phyloP scores from a whole-genome alignment of 2,797 vertebrate genomes.

The Esox masquinongy region DNA sequence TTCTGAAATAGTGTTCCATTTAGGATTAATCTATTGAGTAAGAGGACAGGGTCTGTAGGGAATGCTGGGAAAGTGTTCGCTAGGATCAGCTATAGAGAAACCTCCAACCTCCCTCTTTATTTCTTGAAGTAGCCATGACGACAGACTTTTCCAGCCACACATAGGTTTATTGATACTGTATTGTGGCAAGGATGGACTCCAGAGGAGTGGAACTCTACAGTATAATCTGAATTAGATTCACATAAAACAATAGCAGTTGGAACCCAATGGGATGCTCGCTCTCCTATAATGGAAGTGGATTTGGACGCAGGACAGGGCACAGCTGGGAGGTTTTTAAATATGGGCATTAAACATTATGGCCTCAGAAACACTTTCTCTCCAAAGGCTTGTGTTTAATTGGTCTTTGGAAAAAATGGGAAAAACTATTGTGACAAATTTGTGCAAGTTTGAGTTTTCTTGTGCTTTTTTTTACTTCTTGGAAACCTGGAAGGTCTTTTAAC shows the following conservation, averaged over 20 bases:
- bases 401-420: slow-evolving; percentile 68
- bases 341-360: slow-evolving; percentile 63
- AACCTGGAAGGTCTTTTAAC: slow-evolving; percentile 41
- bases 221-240: slow-evolving; percentile 68
- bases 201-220: slow-evolving; percentile 36
- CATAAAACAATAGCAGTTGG: slow-evolving; percentile 68
- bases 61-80: slow-evolving; percentile 56
- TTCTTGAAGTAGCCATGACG: slow-evolving; percentile 37
- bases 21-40: not conserved
- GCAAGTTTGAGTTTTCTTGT: slow-evolving; percentile 48
- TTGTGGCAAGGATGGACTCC: slow-evolving; percentile 45
- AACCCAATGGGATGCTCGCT: slow-evolving; percentile 39
- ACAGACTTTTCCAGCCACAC: slow-evolving; percentile 59
- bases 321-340: slow-evolving; percentile 68
- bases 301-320: slow-evolving; percentile 61
- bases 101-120: slow-evolving; percentile 42
- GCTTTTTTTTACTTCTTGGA: slow-evolving; percentile 50
- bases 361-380: slow-evolving; percentile 43
- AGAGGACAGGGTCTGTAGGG: not conserved
- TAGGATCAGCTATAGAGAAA: slow-evolving; percentile 50
- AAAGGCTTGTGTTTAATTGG: slow-evolving; percentile 61
- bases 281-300: slow-evolving; percentile 53
- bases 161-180: slow-evolving; percentile 47
- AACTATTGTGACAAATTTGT: slow-evolving; percentile 69
- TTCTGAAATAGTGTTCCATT: not conserved